These are phyloP conservation scores for Mamestra brassicae DNA, from an alignment of 2,888 invertebrate species.

Conservation along the genomic window DNA sequence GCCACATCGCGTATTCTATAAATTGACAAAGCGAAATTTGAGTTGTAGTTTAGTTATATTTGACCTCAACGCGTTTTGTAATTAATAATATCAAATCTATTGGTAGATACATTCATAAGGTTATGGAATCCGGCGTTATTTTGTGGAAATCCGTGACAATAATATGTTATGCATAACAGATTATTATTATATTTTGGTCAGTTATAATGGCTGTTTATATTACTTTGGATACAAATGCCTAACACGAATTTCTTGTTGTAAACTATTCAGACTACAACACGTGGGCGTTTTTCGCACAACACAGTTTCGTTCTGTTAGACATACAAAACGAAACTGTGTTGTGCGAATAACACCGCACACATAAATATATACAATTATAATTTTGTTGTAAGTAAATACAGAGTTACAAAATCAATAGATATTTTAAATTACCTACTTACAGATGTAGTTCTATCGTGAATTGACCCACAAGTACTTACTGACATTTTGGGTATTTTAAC, in stretches of 20 bases:
- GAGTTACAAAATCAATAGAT: conserved; percentile 16
- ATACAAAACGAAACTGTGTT: too few species aligned
- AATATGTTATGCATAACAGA: neutral
- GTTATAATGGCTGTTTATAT: neutral
- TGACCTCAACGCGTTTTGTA: neutral
- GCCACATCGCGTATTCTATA: neutral
- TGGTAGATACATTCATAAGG: neutral
- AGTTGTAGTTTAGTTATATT: neutral
- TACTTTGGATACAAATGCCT: neutral
- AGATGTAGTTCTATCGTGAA: conserved; percentile 27
- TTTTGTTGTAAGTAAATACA: conserved; percentile 16
- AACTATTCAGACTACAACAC: neutral
- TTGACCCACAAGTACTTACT: conserved; percentile 35
- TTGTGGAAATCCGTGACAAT: neutral
- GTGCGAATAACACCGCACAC: neutral
- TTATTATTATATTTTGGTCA: neutral
- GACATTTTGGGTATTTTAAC: conserved; percentile 24
- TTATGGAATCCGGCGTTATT: neutral
- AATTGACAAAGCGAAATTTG: conserved; percentile 10
- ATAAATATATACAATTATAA: neutral
- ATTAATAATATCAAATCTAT: neutral
- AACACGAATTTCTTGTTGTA: neutral
- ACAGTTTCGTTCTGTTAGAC: neutral
- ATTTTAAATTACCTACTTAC: conserved; percentile 31
- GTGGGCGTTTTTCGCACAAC: conserved; percentile 4